Evolutionary conservation across 2,888 invertebrate species (phyloP).

Genomic region (Cheilosia variabilis): DNA sequence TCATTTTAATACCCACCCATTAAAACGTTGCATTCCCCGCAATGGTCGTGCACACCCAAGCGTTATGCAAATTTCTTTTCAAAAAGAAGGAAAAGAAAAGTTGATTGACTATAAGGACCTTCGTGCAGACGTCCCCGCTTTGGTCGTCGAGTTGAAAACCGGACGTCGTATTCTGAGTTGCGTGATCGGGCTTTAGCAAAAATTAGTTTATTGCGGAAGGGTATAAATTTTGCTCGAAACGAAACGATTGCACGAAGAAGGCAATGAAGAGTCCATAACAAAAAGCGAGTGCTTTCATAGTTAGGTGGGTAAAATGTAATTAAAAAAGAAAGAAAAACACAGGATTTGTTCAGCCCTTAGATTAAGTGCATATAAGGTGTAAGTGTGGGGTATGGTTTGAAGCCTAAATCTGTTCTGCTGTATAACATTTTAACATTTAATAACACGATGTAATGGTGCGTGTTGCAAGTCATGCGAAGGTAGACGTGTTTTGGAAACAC

Average conservation of each 20-base stretch:
- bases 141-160: conserved; percentile 4
- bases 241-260: not conserved
- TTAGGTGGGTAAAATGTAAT: not conserved
- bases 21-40: no score
- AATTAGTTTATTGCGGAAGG: conserved; percentile 17
- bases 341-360: no score
- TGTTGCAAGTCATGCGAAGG: no score
- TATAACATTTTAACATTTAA: no score
- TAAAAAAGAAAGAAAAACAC: no score
- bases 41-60: no score
- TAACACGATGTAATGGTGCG: no score
- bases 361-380: no score
- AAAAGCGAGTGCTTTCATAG: not conserved
- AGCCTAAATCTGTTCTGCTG: no score
- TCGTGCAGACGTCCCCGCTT: conserved; percentile 34
- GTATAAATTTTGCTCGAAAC: conserved; percentile 2
- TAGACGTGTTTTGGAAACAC: no score
- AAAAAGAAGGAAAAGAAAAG: not conserved
- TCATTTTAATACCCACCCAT: no score
- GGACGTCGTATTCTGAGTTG: conserved; percentile 37
- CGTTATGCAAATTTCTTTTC: not conserved
- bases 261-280: not conserved
- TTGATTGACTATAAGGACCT: conserved; percentile 37
- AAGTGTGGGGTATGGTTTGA: no score
- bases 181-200: conserved; percentile 36